Percentiles rank a stretch among this genome's conserved stretches.
Evolutionary conservation across 2,888 invertebrate genomes (phyloP).

Genomic region (Dasypolia templi): DNA sequence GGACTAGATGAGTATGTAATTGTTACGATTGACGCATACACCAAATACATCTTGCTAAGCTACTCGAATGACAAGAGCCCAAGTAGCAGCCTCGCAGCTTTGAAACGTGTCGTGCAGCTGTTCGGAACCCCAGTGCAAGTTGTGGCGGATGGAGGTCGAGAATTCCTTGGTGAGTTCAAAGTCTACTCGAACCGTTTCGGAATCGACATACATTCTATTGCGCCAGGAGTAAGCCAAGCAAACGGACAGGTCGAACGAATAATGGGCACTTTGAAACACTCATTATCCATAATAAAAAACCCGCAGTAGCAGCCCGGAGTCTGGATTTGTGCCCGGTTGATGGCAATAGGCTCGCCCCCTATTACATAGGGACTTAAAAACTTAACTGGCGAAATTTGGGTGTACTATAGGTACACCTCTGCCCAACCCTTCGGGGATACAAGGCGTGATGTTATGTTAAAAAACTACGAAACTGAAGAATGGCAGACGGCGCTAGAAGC

Average conservation of each 20-base stretch:
- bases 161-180: no score
- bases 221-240: conserved; percentile 54
- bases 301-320: no score
- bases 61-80: conserved; percentile 27
- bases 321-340: no score
- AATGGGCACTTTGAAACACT: conserved; percentile 60
- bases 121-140: conserved; percentile 52
- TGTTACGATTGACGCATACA: no score
- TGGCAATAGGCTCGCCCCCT: no score
- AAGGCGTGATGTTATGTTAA: no score
- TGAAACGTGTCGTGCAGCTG: conserved; percentile 49
- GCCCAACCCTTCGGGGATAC: no score
- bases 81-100: conserved; percentile 28
- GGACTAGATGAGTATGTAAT: no score
- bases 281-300: conserved; percentile 60
- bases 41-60: no score
- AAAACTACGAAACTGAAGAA: conserved; percentile 17
- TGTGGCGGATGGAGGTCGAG: conserved; percentile 49
- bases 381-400: no score
- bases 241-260: conserved; percentile 55
- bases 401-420: no score
- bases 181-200: conserved; percentile 39
- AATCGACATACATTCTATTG: conserved; percentile 50
- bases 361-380: no score
- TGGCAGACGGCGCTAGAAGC: conserved; percentile 30